Evolutionary conservation across 2,797 vertebrate genomes (phyloP).

Genomic region (Microcaecilia unicolor): DNA sequence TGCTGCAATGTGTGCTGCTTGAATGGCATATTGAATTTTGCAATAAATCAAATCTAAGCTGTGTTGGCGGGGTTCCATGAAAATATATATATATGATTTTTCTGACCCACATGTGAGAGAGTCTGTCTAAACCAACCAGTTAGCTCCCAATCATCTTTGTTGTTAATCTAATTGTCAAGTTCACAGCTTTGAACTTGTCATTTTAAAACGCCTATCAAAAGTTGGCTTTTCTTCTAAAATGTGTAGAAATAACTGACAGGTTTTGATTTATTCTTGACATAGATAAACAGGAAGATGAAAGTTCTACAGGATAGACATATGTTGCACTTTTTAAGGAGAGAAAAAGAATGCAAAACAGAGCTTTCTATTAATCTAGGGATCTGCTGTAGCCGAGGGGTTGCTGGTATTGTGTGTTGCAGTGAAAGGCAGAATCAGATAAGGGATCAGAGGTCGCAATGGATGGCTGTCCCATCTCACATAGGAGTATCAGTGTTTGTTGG

Average conservation of each 20-base stretch:
- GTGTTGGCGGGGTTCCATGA: slow-evolving; percentile 5
- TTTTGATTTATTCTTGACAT: neutral
- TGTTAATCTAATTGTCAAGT: neutral
- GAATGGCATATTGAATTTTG: slow-evolving; percentile 15
- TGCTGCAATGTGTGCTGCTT: neutral
- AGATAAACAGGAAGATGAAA: too few relatives aligned
- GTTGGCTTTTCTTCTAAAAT: neutral
- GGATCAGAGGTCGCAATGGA: too few relatives aligned
- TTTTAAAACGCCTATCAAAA: neutral
- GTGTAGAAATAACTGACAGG: neutral
- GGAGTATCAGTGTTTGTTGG: too few relatives aligned
- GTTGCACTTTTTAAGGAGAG: too few relatives aligned
- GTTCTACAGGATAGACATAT: too few relatives aligned
- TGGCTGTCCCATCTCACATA: too few relatives aligned
- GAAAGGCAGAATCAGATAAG: too few relatives aligned
- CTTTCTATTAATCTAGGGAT: too few relatives aligned
- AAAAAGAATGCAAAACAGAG: too few relatives aligned
- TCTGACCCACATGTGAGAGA: neutral
- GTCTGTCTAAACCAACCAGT: neutral
- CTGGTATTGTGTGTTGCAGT: too few relatives aligned
- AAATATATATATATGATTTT: slow-evolving; percentile 2
- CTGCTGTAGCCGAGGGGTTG: too few relatives aligned
- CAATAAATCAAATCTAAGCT: slow-evolving; percentile 12
- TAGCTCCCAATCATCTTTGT: neutral
- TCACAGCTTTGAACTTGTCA: neutral